Conservation (phyloP, 2,888 invertebrate species). For the Lasioglossum leucozonium region DNA sequence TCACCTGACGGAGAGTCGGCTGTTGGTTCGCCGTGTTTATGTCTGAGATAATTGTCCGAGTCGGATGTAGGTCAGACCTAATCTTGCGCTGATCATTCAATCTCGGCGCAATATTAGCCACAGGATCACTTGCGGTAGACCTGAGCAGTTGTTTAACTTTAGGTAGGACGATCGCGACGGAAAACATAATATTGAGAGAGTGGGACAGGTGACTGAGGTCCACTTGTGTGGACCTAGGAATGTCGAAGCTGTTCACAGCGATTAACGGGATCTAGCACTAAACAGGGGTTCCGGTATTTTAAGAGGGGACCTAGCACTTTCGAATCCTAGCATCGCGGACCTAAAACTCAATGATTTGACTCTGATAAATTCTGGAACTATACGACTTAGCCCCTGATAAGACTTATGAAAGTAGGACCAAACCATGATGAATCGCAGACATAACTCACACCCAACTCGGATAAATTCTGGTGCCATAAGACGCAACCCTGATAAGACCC, state of each 20-base stretch:
- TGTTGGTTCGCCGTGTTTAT: background rate
- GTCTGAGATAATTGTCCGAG: conserved; percentile 8
- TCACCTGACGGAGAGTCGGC: background rate
- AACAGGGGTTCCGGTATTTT: background rate
- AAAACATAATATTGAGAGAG: background rate
- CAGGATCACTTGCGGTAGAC: background rate
- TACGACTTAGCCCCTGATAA: no score
- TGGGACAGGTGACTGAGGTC: background rate
- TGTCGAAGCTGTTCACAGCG: background rate
- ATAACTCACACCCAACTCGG: no score
- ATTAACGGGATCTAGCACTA: background rate
- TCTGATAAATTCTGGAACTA: no score
- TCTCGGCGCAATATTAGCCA: background rate
- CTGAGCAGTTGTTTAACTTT: background rate
- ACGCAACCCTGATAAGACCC: no score
- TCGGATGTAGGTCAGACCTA: conserved; percentile 13
- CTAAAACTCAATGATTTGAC: no score
- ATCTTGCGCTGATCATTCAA: background rate
- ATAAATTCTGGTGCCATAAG: no score
- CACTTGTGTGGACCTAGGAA: background rate
- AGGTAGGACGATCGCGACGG: background rate
- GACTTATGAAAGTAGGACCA: no score
- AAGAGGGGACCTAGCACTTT: background rate
- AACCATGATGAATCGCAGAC: no score
- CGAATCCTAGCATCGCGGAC: background rate